A percentile compares a stretch with the other conserved stretches of the same genome.
Conservation (phyloP, 2,797 vertebrate genomes). For the Anguilla anguilla region DNA sequence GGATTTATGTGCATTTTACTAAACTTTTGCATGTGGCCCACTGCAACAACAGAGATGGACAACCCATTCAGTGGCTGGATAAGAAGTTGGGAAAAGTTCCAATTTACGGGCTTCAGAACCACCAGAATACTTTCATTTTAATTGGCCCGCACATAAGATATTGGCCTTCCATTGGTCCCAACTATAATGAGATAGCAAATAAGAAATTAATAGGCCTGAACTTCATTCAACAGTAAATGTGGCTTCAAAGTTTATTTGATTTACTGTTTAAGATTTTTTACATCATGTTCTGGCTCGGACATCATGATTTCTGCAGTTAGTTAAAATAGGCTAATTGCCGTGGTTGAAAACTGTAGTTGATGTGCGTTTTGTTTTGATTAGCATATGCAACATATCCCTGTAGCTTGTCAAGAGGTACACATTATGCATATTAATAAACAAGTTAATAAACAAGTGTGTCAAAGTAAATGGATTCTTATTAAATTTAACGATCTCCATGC, state of each 20-base stretch:
- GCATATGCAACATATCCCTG: background rate
- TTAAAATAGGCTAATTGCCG: constrained; percentile 8
- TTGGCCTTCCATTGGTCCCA: background rate
- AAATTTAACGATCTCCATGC: background rate
- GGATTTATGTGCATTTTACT: background rate
- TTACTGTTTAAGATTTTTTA: background rate
- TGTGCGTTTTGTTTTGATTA: constrained; percentile 8
- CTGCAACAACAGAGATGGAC: background rate
- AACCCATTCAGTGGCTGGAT: background rate
- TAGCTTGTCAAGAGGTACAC: background rate
- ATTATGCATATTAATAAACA: constrained; percentile 4
- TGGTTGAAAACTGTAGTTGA: background rate
- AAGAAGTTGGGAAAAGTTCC: background rate
- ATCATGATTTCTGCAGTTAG: background rate
- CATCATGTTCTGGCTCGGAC: background rate
- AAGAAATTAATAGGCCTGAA: background rate
- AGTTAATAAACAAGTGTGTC: background rate
- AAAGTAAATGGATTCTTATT: constrained; percentile 7
- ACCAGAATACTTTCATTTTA: background rate
- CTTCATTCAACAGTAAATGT: background rate
- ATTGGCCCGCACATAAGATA: background rate
- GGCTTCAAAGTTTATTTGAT: constrained; percentile 3
- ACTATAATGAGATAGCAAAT: background rate
- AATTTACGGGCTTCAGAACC: background rate
- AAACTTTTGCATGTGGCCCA: background rate